Conservation (phyloP, 2,113 vertebrate species). For the Pardalotus punctatus region DNA sequence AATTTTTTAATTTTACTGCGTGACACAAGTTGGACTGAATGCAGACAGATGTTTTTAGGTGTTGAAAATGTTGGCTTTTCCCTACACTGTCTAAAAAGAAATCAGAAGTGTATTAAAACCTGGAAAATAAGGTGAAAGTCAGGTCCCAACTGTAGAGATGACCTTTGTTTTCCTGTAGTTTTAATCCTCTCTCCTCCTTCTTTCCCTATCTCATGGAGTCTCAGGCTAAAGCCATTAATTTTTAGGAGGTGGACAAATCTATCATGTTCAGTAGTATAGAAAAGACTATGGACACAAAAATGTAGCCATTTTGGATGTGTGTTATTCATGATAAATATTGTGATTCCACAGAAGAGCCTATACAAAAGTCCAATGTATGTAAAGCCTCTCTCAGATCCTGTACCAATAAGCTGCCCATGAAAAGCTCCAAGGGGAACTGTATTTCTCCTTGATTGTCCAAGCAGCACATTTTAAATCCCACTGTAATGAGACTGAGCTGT, state of each 20-base stretch:
- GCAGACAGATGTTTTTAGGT: neutral
- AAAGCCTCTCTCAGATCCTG: neutral
- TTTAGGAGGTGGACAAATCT: neutral
- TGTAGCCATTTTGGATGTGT: neutral
- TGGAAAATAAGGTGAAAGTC: neutral
- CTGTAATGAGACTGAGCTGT: neutral
- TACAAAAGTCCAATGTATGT: neutral
- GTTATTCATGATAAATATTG: neutral
- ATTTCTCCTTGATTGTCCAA: neutral
- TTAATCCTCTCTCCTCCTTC: neutral
- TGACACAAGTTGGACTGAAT: neutral
- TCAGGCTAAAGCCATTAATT: neutral
- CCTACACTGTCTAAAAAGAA: neutral
- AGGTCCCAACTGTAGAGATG: neutral
- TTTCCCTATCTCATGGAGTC: neutral
- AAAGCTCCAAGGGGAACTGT: neutral
- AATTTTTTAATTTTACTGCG: neutral
- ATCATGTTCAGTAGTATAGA: neutral
- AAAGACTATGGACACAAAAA: neutral
- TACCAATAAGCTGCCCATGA: neutral
- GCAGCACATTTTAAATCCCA: neutral
- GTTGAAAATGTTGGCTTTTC: neutral
- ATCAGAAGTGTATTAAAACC: neutral
- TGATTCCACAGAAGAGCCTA: neutral
- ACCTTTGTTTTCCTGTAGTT: neutral